Evolutionary conservation across 2,888 invertebrate species (phyloP).

Genomic region (Microctonus aethiopoides): DNA sequence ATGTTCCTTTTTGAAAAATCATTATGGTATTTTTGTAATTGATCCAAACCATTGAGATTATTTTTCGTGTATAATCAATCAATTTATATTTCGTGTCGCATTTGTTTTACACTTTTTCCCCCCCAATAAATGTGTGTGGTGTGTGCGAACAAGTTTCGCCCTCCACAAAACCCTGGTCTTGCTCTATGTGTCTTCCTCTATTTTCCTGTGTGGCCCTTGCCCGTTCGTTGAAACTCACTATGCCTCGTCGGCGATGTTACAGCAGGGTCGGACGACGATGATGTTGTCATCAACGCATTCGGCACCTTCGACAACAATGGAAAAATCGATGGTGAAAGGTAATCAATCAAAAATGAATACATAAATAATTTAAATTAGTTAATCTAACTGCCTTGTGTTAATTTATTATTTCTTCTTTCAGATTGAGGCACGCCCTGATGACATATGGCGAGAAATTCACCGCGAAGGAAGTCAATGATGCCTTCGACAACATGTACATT

Average conservation of each 20-base stretch:
- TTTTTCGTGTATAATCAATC: constrained; percentile 17
- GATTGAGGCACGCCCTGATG: constrained; percentile 90
- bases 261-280: constrained; percentile 86
- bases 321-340: constrained; percentile 88
- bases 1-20: background rate
- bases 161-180: constrained; percentile 37
- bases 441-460: constrained; percentile 95
- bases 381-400: background rate
- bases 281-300: constrained; percentile 92
- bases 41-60: background rate
- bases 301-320: constrained; percentile 91
- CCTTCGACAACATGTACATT: constrained; percentile 92
- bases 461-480: constrained; percentile 89
- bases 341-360: constrained; percentile 37
- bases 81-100: background rate
- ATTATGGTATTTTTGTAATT: background rate
- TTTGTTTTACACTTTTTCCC: constrained; percentile 7
- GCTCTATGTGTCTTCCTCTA: constrained; percentile 46
- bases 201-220: constrained; percentile 46
- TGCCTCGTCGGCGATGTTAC: constrained; percentile 49
- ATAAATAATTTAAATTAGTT: background rate
- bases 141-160: constrained; percentile 46
- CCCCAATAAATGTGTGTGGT: constrained; percentile 33
- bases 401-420: constrained; percentile 52
- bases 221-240: constrained; percentile 48